phyloP scores from a whole-genome alignment of 2,888 invertebrate species.

The Pollenia angustigena region DNA sequence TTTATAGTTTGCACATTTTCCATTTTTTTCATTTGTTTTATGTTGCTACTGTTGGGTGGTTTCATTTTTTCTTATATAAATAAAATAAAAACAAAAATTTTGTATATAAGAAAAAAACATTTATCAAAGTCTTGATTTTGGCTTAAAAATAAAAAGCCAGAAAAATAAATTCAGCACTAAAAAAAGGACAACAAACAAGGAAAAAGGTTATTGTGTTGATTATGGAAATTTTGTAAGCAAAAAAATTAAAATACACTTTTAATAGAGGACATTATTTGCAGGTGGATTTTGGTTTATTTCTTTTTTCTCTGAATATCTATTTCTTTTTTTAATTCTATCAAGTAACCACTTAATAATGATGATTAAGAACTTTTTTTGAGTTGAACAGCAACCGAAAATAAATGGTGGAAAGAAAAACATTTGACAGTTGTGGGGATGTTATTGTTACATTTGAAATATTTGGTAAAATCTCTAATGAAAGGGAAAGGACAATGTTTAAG shows the following conservation, averaged over 20 bases:
- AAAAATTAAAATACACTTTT: background rate
- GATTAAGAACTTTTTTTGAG: slow-evolving; percentile 2
- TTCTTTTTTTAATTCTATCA: background rate
- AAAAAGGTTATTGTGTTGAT: slow-evolving; percentile 30
- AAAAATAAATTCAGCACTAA: too few relatives aligned
- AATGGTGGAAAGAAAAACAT: background rate
- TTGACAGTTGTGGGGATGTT: too few relatives aligned
- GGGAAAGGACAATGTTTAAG: too few relatives aligned
- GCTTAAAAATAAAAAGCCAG: background rate
- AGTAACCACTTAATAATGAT: slow-evolving; percentile 39
- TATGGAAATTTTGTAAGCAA: background rate
- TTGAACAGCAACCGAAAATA: background rate
- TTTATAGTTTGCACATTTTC: background rate
- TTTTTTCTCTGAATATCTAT: background rate
- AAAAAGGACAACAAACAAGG: background rate
- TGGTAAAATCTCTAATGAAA: too few relatives aligned
- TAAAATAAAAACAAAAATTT: slow-evolving; percentile 3
- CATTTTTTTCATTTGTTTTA: background rate
- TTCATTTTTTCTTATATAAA: slow-evolving; percentile 40
- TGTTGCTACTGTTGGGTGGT: slow-evolving; percentile 10
- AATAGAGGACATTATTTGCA: slow-evolving; percentile 33
- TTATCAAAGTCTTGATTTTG: slow-evolving; percentile 54
- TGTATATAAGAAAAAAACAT: slow-evolving; percentile 13
- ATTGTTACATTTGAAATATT: too few relatives aligned
- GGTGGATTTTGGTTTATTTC: slow-evolving; percentile 5